Base-by-base conservation (phyloP, 2,888 invertebrate genomes). In the Norana najaformis region DNA sequence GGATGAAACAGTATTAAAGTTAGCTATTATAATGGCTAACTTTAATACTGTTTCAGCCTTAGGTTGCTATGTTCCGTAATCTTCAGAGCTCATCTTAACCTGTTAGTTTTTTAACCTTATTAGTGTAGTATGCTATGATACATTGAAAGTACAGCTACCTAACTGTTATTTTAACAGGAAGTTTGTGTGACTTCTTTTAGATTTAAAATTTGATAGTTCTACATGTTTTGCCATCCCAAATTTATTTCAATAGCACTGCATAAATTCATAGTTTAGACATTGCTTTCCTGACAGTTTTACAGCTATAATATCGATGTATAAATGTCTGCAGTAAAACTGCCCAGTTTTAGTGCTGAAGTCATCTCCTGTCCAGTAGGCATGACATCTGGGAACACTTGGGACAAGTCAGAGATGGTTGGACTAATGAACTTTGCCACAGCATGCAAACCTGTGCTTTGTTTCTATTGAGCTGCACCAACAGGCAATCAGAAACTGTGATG, bases 401-500 rank as follows among this genome's bases (percentile, higher is more conserved):
- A 69, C 69, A 69, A 69, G 69, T 69, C 69, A 69, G 69, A 36
- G 85, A 85, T 36, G 23, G 85, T 23, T 37, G 85, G 37, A 85
- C 85, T 85, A 85, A 85, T 37, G 85, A 85, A 37, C 37, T 85
- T 23, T 85, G 85, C 85, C 35, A 37, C 36, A 37, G 8, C 85
- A 85, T 85, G 85, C 85, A 85, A 85, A 36, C 85, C 85, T 85
- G 20, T 85, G 36, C 85, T 85, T 37, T 37, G 85, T 85, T 37
- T 36, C 37, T 36, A 85, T 85, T 85, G 23, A 37, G 85, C 18
- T 85, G 35, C 85, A 37, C 36, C 85, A 37, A 85, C 37, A 37
- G 36, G 35, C 85, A 36, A 85, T 85, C 85, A 85, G 35, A 37
- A 85, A 37, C 85, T 85, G 85, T 85, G 85, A 85, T 85, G 85